Evolutionary conservation across 2,888 invertebrate genomes (phyloP), one percentile per base, ranked within the genome.

Genomic region (Trachelus iudaicus): DNA sequence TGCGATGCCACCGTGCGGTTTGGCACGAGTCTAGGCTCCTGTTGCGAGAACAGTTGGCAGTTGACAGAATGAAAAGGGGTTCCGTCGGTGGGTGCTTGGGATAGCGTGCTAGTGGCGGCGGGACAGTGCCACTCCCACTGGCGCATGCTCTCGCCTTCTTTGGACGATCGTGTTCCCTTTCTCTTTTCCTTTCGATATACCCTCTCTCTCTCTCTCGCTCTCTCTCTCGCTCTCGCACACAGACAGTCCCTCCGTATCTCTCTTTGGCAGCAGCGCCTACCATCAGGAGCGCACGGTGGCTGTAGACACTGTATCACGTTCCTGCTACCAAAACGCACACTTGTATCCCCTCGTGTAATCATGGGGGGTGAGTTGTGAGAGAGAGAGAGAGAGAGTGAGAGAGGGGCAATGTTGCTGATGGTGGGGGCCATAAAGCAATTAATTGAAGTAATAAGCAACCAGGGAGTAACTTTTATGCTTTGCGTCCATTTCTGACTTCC

Each of bases 71-170:
- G 69, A 69, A 15, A 40, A 40, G 40, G 40, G 85, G 87, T 88
- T 89, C 89, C 88, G 90, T 89, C 87, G 89, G 89, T 89, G 90
- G 88, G 89, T 88, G 84, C 85, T 81, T 34, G 34, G 34, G 34
- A 34, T 35, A 34, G 83, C 85, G 83, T 86, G 81, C 80, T 80
- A 83, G 85, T 86, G 87, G 84, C 85, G 85, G 87, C 85, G 85
- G 87, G 79, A 81, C 79, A 73, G 79, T 86, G 87, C 88, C 89
- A 89, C 89, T 89, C 89, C 89, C 89, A 90, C 87, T 84, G 85
- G 90, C 90, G 90, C 90, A 90, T 90, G 90, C 90, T 87, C 90
- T 75, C 78, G 74, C 79, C 76, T 75, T 75, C 79, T 77, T 78
- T 75, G 69, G 31, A 35, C 69, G 68, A 13, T n/a, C 31, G 35